Base-by-base conservation (phyloP, 2,888 invertebrate species). In the Lepeophtheirus nordmannii region DNA sequence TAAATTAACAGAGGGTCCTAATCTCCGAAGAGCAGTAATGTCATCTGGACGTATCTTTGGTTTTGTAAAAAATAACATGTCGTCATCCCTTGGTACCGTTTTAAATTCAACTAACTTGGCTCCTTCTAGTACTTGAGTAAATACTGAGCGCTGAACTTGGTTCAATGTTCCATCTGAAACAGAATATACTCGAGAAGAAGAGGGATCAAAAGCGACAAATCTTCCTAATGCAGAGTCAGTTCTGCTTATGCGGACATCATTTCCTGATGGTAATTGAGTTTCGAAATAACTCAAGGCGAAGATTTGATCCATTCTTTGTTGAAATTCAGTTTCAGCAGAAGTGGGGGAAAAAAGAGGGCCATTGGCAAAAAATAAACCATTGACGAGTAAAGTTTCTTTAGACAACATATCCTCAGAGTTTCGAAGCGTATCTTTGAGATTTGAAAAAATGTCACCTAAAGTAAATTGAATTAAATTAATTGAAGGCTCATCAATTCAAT, bases 101-200 rank as follows among this genome's bases (percentile, higher is more conserved):
- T n/a, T 87, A 76, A 90, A 89, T 38, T 89, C 89, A 71, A 91
- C 78, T 72, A 91, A 80, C 75, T 85, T 86, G 0, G 89, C 89
- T 71, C 89, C 83, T 76, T 91, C 91, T 75, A 92, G 89, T 7
- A 92, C 90, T 1, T 89, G 88, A 2, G 90, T 90, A 74, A 91
- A 89, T 1, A 91, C 91, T 75, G 91, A 91, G 38, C 86, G 81
- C 75, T 90, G 88, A 70, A 92, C 90, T 38, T 89, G 84, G 74
- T 90, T 90, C 0, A 91, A 89, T 1, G 88, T 87, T 0, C 89
- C 89, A 12, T 89, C 89, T 71, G 14, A 22, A 1, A 38, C 38
- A 12, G 56, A 63, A 40, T 38, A 23, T 23, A 60, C 65, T 23
- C 8, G 23, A 12, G 38, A 23, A n/a, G 37, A 17, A 14, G 22